Evolutionary conservation across 2,888 invertebrate genomes (phyloP).

Genomic region (Lacanobia wlatinum): DNA sequence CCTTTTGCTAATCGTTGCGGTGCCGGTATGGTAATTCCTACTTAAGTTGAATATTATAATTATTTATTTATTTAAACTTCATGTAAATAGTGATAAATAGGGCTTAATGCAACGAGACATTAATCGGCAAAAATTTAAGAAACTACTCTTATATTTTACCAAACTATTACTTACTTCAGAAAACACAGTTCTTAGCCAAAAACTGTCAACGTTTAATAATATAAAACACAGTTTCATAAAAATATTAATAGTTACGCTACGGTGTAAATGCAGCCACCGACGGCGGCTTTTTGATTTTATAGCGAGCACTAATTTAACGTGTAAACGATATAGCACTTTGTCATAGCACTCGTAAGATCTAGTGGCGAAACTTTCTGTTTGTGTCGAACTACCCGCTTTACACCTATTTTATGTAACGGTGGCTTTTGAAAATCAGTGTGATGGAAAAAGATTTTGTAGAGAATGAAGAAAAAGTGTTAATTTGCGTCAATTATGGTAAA

Average conservation of each 20-base stretch:
- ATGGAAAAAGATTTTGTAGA: not conserved
- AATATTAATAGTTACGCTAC: not conserved
- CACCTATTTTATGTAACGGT: constrained; percentile 25
- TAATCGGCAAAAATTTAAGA: too few species aligned
- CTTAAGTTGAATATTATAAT: too few species aligned
- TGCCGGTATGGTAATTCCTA: not conserved
- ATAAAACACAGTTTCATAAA: not conserved
- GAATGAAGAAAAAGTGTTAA: too few species aligned
- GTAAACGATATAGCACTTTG: constrained; percentile 77
- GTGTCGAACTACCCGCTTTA: constrained; percentile 24
- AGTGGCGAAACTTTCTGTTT: constrained; percentile 62
- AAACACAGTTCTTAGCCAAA: not conserved
- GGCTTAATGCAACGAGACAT: too few species aligned
- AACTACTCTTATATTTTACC: not conserved
- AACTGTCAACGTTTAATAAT: not conserved
- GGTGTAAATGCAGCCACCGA: constrained; percentile 65
- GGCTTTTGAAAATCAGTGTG: not conserved
- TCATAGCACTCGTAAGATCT: constrained; percentile 72
- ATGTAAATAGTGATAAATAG: too few species aligned
- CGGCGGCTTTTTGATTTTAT: constrained; percentile 81
- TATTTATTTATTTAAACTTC: too few species aligned
- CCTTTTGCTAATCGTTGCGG: not conserved
- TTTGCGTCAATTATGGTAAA: too few species aligned
- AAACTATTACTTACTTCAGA: too few species aligned
- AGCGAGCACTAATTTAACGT: constrained; percentile 80